Evolutionary conservation across 2,113 vertebrate genomes (phyloP), one percentile per base, ranked within the genome.

Genomic region (Poicephalus meyeri): DNA sequence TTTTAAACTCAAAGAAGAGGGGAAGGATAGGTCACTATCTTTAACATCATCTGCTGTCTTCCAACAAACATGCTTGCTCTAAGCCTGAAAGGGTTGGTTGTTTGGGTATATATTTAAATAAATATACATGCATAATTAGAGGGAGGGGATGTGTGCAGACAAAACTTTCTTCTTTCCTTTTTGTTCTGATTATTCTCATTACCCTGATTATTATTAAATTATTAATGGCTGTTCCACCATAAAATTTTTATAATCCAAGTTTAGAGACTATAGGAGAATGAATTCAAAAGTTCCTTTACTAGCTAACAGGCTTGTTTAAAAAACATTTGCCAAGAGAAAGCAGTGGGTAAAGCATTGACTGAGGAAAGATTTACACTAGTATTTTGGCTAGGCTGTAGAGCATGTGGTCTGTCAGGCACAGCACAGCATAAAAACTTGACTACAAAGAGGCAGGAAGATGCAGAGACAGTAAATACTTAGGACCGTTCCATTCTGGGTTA

Each of bases 61-160:
- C 76, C 70, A 69, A 44, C 13, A 76, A 78, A n/a, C 29, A 25
- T 28, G 11, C 2, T 84, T 74, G 14, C 13, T 53, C 9, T 35
- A 71, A 78, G 1, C 7, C 42, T 74, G 39, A 79, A 89, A 72
- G 9, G 4, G 18, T 33, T 46, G 13, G 18, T 33, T 46, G 13
- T 53, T 72, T 39, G 14, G 21, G 56, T 35, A 24, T 58, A 10
- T 24, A 58, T 24, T 24, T 24, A 58, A 56, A 56, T 56, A n/a
- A n/a, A 56, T 58, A 58, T 24, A 7, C 35, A 58, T 7, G 9
- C 9, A 58, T 58, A 58, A n/a, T 58, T 14, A 3, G 6, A 8
- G 4, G 16, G 6, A 18, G 2, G 18, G 10, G 3, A 13, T 64
- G 18, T 25, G 5, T 37, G 33, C 0, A 0, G 24, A 46, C 19